Percentiles rank a stretch among this genome's conserved stretches.
Evolutionary conservation across 2,797 vertebrate genomes (phyloP).

Genomic region (Bradypodion ventrale): DNA sequence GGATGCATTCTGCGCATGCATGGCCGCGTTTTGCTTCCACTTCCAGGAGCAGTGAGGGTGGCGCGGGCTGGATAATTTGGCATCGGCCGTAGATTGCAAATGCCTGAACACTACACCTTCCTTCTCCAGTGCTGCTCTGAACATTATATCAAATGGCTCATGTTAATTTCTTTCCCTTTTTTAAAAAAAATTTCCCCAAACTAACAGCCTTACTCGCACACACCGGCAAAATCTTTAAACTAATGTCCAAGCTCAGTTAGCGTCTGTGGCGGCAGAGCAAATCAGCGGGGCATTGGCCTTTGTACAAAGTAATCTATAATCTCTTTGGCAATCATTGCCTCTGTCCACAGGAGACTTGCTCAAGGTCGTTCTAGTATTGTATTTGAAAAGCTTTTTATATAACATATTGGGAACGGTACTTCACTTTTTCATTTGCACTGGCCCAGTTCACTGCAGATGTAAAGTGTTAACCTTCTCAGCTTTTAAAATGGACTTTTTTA

Average conservation of each 20-base stretch:
- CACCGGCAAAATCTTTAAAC: not conserved
- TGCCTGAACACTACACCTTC: too few species aligned
- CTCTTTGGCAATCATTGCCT: conserved; percentile 19
- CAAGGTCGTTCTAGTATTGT: conserved; percentile 11
- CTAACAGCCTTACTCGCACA: not conserved
- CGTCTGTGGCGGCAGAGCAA: not conserved
- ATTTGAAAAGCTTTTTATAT: conserved; percentile 4
- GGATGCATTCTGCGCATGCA: too few species aligned
- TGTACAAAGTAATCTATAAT: not conserved
- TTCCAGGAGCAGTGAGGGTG: too few species aligned
- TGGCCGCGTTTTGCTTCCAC: too few species aligned
- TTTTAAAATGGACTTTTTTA: not conserved
- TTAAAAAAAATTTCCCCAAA: conserved; percentile 16
- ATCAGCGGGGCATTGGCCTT: not conserved
- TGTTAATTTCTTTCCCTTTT: not conserved
- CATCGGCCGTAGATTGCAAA: too few species aligned
- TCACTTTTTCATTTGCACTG: conserved; percentile 6
- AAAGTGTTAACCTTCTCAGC: not conserved
- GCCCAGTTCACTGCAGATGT: not conserved
- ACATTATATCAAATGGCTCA: not conserved
- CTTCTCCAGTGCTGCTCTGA: not conserved
- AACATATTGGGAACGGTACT: not conserved
- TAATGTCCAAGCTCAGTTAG: accelerated
- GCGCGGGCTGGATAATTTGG: too few species aligned
- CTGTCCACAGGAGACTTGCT: not conserved